These are phyloP conservation scores for Erythrocebus patas DNA, from an alignment of 2,113 vertebrate species.

Conservation along the genomic window DNA sequence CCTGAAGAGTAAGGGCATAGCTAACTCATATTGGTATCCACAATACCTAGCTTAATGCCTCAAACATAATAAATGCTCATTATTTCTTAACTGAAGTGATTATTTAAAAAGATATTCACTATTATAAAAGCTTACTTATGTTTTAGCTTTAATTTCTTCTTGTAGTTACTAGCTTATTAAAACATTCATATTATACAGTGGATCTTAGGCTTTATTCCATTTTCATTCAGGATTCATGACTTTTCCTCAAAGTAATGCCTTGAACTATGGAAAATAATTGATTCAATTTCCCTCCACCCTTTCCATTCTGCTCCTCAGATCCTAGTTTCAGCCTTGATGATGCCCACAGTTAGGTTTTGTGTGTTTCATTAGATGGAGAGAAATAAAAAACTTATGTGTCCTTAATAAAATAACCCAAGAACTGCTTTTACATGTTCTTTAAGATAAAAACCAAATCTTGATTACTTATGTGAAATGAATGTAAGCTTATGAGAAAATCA, in stretches of 20 bases:
- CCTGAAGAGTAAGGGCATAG: neutral
- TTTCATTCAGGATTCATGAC: neutral
- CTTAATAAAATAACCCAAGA: neutral
- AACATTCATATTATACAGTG: neutral
- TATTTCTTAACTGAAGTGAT: neutral
- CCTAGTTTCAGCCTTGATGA: neutral
- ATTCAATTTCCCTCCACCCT: neutral
- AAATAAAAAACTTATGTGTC: neutral
- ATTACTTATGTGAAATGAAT: neutral
- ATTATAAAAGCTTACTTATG: neutral
- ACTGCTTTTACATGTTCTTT: neutral
- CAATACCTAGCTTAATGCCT: neutral
- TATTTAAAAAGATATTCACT: neutral
- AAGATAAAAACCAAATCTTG: neutral
- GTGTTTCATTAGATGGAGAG: neutral
- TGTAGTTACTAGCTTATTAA: neutral
- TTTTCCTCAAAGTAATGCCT: neutral
- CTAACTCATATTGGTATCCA: neutral
- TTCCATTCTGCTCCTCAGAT: neutral
- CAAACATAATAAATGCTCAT: neutral
- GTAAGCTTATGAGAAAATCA: neutral
- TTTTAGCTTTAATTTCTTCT: neutral
- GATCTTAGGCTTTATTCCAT: neutral
- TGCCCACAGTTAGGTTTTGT: neutral
- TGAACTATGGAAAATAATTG: neutral